Evolutionary conservation across 2,888 invertebrate genomes (phyloP), one percentile per base, ranked within the genome.

Genomic region (Macropis europaea): DNA sequence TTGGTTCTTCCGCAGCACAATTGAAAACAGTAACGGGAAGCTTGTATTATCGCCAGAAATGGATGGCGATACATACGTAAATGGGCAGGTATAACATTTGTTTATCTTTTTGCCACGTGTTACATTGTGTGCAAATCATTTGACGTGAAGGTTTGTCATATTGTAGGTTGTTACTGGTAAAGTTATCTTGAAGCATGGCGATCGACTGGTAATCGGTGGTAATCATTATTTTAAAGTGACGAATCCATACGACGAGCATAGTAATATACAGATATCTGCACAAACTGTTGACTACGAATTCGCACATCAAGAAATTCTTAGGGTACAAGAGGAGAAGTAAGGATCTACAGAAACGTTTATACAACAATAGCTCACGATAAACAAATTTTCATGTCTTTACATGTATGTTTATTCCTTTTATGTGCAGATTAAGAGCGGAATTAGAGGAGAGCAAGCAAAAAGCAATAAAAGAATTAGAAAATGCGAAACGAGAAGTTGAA

Each of bases 221-320:
- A 91, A 91, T 62, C 92, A 92, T 80, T 92, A 92, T 80, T 92
- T 92, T 77, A 91, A 92, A 75, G 90, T 92, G 7, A 91, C 91
- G 61, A 91, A 91, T 87, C 91, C 92, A 0, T 85, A 89, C 45
- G 87, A 89, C 28, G 84, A 87, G 22, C 83, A 85, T 34, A 83
- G 77, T 34, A 79, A 77, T 47, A 68, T 73, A 13, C 81, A 82
- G 45, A 76, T 76, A 52, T 76, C 83, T 7, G 72, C 80, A 9
- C 84, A 90, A 77, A 85, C 90, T 11, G 89, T 91, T 15, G 92
- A 92, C 73, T 92, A 91, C 73, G 91, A 92, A 80, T 90, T 90
- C 79, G 92, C 92, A 2, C 91, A 92, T 81, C 90, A 91, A 73
- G 92, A 92, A 85, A 90, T 92, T 38, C 84, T 92, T 13, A 90